Evolutionary conservation across 1,140 invertebrate genomes (phyloP).

Genomic region (Zelostemma sp.): DNA sequence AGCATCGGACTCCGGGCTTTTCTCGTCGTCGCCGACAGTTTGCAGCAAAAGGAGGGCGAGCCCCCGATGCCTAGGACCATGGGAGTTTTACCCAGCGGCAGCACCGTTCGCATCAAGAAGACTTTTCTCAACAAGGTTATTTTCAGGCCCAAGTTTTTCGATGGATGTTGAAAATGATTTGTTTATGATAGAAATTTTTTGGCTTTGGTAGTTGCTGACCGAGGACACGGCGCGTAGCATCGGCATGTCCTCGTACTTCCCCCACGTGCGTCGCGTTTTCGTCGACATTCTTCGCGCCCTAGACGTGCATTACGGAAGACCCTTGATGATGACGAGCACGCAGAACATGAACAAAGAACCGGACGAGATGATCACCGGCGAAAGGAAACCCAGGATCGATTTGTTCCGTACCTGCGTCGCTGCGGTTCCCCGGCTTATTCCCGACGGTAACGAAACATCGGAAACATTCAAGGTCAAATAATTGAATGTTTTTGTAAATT

Average conservation of each 20-base stretch:
- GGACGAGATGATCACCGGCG: slow-evolving; percentile 96
- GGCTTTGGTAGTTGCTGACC: slow-evolving; percentile 79
- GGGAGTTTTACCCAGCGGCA: slow-evolving; percentile 93
- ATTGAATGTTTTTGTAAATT: too few relatives aligned
- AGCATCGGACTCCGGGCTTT: slow-evolving; percentile 97
- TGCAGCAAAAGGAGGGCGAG: slow-evolving; percentile 98
- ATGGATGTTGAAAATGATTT: too few relatives aligned
- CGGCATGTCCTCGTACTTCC: slow-evolving; percentile 96
- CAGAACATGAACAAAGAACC: slow-evolving; percentile 97
- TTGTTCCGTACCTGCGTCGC: slow-evolving; percentile 98
- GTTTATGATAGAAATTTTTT: not conserved
- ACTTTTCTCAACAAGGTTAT: slow-evolving; percentile 91
- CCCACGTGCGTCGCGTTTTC: slow-evolving; percentile 94
- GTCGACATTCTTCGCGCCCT: slow-evolving; percentile 95
- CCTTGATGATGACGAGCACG: slow-evolving; percentile 94
- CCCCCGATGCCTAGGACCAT: slow-evolving; percentile 97
- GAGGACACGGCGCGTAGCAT: slow-evolving; percentile 96
- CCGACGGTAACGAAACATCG: slow-evolving; percentile 82
- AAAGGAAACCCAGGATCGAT: slow-evolving; percentile 98
- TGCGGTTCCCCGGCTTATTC: slow-evolving; percentile 96
- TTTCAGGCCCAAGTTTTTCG: too few relatives aligned
- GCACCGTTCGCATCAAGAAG: slow-evolving; percentile 95
- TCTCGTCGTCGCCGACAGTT: slow-evolving; percentile 96
- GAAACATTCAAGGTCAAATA: too few relatives aligned
- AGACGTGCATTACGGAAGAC: slow-evolving; percentile 96